Conservation (phyloP, 2,888 invertebrate species). For the Pterostichus madidus region DNA sequence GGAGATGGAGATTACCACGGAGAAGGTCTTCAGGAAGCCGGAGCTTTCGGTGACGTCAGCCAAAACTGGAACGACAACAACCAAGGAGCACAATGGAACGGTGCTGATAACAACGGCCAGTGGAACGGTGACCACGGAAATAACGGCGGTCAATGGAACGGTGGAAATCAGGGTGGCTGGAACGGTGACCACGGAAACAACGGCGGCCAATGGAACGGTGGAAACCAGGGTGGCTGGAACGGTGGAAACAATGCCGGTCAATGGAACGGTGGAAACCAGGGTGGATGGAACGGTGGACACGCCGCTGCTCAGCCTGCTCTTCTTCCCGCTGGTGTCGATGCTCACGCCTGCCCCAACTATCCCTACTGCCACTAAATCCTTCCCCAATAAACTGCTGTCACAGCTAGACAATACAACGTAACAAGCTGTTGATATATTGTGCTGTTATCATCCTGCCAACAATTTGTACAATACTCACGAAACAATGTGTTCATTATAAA, state of each 20-base stretch:
- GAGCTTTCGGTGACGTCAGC: conserved; percentile 73
- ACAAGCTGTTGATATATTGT: conserved; percentile 59
- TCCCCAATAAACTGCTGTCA: conserved; percentile 38
- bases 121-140: conserved; percentile 39
- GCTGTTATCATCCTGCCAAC: conserved; percentile 58
- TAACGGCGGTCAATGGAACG: conserved; percentile 53
- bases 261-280: conserved; percentile 63
- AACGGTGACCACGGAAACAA: conserved; percentile 53
- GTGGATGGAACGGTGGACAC: conserved; percentile 57
- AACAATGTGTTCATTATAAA: conserved; percentile 65
- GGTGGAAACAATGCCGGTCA: conserved; percentile 61
- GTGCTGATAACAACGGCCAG: conserved; percentile 63
- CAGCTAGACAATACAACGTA: conserved; percentile 62
- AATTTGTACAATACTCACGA: conserved; percentile 64
- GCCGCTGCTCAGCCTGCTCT: conserved; percentile 70
- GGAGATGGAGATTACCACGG: conserved; percentile 77
- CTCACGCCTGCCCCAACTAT: conserved; percentile 76
- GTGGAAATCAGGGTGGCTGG: conserved; percentile 51
- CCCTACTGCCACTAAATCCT: conserved; percentile 75
- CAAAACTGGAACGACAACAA: conserved; percentile 68
- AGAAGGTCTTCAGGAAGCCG: conserved; percentile 76
- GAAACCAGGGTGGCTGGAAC: conserved; percentile 51
- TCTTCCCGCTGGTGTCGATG: conserved; percentile 76
- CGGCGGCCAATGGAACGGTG: conserved; percentile 57
- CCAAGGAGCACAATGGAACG: conserved; percentile 58